Conservation (phyloP, 1,140 invertebrate genomes). For the Drosophila erecta region DNA sequence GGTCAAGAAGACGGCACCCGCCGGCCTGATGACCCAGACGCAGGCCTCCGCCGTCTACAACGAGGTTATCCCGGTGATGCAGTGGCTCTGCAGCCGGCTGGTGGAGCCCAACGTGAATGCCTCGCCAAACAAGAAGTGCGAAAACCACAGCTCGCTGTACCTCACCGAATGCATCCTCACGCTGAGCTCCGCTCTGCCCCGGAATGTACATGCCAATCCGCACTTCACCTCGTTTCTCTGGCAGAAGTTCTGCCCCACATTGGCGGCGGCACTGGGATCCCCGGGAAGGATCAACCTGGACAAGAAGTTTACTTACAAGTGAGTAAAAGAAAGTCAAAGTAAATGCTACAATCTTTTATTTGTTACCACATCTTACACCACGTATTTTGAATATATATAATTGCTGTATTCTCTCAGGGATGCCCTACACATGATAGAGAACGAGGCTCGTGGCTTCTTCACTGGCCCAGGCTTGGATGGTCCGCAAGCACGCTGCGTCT, state of each 20-base stretch:
- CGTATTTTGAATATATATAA: too few species aligned
- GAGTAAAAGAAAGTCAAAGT: conserved; percentile 13
- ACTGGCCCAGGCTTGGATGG: conserved; percentile 81
- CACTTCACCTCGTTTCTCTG: conserved; percentile 94
- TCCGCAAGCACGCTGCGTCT: conserved; percentile 82
- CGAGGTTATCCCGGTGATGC: conserved; percentile 95
- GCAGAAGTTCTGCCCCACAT: conserved; percentile 95
- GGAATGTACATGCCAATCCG: conserved; percentile 91
- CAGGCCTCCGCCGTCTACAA: conserved; percentile 94
- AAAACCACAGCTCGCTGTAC: conserved; percentile 88
- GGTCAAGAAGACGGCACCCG: conserved; percentile 81
- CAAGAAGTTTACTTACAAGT: conserved; percentile 85
- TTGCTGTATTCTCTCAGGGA: conserved; percentile 49
- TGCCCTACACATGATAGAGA: conserved; percentile 84
- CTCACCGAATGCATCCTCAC: conserved; percentile 94
- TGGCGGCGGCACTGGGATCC: conserved; percentile 94
- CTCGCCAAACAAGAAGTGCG: conserved; percentile 86
- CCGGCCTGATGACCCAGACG: conserved; percentile 81
- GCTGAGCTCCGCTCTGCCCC: conserved; percentile 92
- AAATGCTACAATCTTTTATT: too few species aligned
- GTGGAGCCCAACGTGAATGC: conserved; percentile 88
- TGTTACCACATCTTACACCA: too few species aligned
- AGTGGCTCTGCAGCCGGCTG: conserved; percentile 94
- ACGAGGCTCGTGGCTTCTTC: conserved; percentile 83
- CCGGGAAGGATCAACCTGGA: conserved; percentile 86